Percentiles rank a stretch among this genome's conserved stretches.
Evolutionary conservation across 1,140 invertebrate species (phyloP).

Genomic region (Sipha flava): DNA sequence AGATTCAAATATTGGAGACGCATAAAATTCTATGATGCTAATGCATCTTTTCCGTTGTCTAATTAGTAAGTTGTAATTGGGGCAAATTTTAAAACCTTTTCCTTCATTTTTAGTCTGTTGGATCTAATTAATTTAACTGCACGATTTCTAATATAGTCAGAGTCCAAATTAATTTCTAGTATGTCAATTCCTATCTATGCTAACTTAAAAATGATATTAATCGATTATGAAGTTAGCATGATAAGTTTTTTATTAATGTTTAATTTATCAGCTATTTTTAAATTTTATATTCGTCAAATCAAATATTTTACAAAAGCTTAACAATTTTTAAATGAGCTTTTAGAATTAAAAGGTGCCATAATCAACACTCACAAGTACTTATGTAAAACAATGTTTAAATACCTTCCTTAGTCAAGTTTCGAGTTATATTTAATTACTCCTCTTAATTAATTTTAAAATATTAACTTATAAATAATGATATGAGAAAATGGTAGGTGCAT

Average conservation of each 20-base stretch:
- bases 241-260: neutral
- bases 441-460: too few species aligned
- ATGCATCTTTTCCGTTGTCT: slow-evolving; percentile 26
- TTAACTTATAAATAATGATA: too few species aligned
- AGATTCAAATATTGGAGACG: slow-evolving; percentile 31
- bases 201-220: neutral
- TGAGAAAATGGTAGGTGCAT: too few species aligned
- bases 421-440: too few species aligned
- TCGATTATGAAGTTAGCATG: neutral
- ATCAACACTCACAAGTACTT: too few species aligned
- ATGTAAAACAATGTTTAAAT: too few species aligned
- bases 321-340: too few species aligned
- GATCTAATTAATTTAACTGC: neutral
- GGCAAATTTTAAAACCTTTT: neutral
- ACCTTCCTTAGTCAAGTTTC: too few species aligned
- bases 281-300: too few species aligned
- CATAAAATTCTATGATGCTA: slow-evolving; percentile 31
- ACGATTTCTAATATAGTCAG: neutral
- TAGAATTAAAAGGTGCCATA: too few species aligned
- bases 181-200: neutral
- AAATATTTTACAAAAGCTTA: too few species aligned
- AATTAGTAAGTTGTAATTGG: slow-evolving; percentile 23
- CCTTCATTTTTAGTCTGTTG: neutral
- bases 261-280: neutral
- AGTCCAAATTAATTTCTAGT: neutral